Evolutionary conservation across 2,113 vertebrate genomes (phyloP), one percentile per base, ranked within the genome.

Genomic region (Mionectes macconnelli): DNA sequence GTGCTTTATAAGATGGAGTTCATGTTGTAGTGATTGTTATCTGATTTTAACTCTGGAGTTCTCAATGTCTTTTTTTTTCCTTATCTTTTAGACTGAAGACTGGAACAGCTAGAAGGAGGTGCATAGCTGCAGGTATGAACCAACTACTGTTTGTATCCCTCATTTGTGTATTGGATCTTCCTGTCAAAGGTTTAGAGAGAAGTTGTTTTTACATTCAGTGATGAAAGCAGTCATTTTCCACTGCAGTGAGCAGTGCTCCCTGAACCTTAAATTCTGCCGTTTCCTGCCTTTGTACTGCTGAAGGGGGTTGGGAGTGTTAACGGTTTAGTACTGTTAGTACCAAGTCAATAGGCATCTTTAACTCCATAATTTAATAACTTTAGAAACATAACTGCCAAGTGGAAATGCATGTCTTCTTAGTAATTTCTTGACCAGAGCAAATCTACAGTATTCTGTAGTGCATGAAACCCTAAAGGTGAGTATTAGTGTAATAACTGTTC

Each of bases 11-110:
- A 50, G 70, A 14, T 45, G 10, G 57, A 35, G 37, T 59, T 91
- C 6, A 2, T 22, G 19, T 66, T 69, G 47, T n/a, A 42, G 47
- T 72, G 24, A 39, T 47, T 55, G 35, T 13, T 82, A 28, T 5
- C 28, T 35, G 19, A 23, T 80, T 64, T 56, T 85, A 70, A 69
- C 68, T 67, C 59, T 27, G 19, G 21, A 70, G 8, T 77, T 31
- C 35, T 91, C 44, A 95, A 5, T 76, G 47, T 72, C 82, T 96
- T 64, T 69, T 92, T 92, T 96, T 93, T 94, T 90, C 39, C 14
- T 95, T 96, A 4, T 92, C 52, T 97, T 98, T 94, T 85, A 98
- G 97, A 97, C 91, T 95, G 97, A 98, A 98, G 97, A 97, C 91
- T 96, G 95, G 90, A 96, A 97, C 96, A 0, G 30, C 90, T 91